phyloP scores from a whole-genome alignment of 1,140 invertebrate species.

The Acromyrmex charruanus region DNA sequence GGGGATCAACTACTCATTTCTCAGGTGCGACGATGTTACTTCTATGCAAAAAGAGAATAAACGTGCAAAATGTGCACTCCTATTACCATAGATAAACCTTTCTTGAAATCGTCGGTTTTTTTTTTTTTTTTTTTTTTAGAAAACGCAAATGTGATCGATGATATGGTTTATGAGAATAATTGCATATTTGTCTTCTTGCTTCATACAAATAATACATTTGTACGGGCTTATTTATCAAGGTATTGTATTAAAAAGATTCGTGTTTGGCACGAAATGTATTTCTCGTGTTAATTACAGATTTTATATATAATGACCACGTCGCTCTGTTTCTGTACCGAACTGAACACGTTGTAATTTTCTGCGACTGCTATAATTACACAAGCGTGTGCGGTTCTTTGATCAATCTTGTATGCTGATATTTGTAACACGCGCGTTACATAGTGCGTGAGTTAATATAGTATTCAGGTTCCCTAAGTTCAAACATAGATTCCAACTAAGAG shows the following conservation, averaged over 20 bases:
- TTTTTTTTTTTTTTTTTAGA: slow-evolving; percentile 23
- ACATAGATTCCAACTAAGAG: slow-evolving; percentile 54
- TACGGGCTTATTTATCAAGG: slow-evolving; percentile 3
- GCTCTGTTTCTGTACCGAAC: slow-evolving; percentile 16
- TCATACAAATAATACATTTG: background rate
- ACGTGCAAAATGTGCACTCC: background rate
- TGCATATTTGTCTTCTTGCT: background rate
- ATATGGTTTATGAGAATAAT: background rate
- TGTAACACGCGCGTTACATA: slow-evolving; percentile 9
- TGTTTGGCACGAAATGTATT: background rate
- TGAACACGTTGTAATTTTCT: slow-evolving; percentile 21
- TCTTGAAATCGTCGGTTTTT: background rate
- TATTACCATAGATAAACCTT: background rate
- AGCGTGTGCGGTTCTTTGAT: no score
- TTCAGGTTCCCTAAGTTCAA: slow-evolving; percentile 7
- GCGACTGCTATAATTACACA: slow-evolving; percentile 43
- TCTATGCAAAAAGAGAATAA: slow-evolving; percentile 21
- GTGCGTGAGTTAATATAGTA: slow-evolving; percentile 44
- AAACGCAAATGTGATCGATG: background rate
- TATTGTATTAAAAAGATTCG: background rate
- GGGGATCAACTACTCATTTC: background rate
- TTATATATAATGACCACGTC: slow-evolving; percentile 9
- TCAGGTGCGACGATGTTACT: slow-evolving; percentile 4
- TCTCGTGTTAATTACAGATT: slow-evolving; percentile 36
- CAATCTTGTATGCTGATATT: background rate